Conservation (phyloP, 2,797 vertebrate species). For the Cetoscarus ocellatus region DNA sequence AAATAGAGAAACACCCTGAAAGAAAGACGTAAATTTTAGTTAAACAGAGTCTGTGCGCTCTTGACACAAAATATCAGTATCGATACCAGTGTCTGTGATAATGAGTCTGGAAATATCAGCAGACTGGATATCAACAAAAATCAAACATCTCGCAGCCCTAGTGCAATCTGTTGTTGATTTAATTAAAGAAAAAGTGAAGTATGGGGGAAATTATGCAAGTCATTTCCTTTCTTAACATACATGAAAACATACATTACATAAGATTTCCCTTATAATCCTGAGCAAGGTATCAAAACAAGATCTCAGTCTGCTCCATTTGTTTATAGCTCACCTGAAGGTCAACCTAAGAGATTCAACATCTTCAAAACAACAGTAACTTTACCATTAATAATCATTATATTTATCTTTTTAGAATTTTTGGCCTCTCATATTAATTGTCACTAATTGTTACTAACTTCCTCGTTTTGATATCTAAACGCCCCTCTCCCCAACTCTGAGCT, state of each 20-base stretch:
- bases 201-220: no score
- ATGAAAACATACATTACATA: conserved; percentile 15
- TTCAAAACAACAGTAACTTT: not conserved
- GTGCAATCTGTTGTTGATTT: no score
- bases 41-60: no score
- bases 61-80: no score
- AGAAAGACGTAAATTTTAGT: no score
- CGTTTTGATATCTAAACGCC: conserved; percentile 15
- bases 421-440: conserved; percentile 16
- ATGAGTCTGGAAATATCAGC: no score
- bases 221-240: not conserved
- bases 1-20: no score
- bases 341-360: conserved; percentile 1
- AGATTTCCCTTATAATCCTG: not conserved
- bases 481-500: conserved; percentile 20
- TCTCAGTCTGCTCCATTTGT: conserved; percentile 3
- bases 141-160: no score
- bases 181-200: no score
- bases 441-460: conserved; percentile 5
- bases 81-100: no score
- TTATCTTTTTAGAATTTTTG: not conserved
- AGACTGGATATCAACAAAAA: no score
- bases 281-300: conserved; percentile 12
- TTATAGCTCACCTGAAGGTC: conserved; percentile 33
- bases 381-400: not conserved